These are phyloP conservation scores for Bradypodion ventrale DNA, from an alignment of 2,797 vertebrate species.

Conservation along the genomic window DNA sequence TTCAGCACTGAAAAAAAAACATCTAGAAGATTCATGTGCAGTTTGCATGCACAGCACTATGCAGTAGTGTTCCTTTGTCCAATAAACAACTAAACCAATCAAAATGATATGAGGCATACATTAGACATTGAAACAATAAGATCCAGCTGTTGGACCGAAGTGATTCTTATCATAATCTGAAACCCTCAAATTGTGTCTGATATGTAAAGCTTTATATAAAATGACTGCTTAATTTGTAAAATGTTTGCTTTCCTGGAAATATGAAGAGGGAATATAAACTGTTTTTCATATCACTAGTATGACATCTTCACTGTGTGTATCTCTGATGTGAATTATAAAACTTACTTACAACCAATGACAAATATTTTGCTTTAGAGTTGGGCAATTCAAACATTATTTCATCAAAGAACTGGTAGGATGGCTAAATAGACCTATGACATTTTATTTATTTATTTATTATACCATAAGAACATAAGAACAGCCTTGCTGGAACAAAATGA, in stretches of 20 bases:
- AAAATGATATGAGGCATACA: constrained; percentile 65
- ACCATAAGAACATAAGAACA: too few species aligned
- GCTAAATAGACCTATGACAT: constrained; percentile 32
- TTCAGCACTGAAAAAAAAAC: constrained; percentile 14
- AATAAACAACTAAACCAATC: constrained; percentile 62
- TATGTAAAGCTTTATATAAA: constrained; percentile 49
- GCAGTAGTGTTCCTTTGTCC: constrained; percentile 32
- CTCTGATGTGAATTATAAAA: constrained; percentile 54
- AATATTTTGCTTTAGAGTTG: constrained; percentile 16
- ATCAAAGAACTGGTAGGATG: constrained; percentile 29
- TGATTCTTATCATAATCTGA: constrained; percentile 55
- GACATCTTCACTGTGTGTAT: constrained; percentile 58
- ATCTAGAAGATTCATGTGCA: constrained; percentile 30
- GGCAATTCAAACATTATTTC: neutral
- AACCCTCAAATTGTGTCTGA: constrained; percentile 59
- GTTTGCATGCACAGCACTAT: neutral
- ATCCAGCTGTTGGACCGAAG: constrained; percentile 71
- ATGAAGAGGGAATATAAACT: constrained; percentile 47
- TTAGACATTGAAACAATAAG: constrained; percentile 69
- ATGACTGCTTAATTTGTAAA: constrained; percentile 61
- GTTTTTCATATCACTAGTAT: constrained; percentile 54
- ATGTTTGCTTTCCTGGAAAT: constrained; percentile 50
- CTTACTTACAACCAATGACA: constrained; percentile 44
- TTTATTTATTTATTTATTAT: constrained; percentile 14
- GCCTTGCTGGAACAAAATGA: too few species aligned